These are phyloP conservation scores for Neoaliturus tenellus DNA, from an alignment of 2,888 invertebrate genomes.

Conservation along the genomic window DNA sequence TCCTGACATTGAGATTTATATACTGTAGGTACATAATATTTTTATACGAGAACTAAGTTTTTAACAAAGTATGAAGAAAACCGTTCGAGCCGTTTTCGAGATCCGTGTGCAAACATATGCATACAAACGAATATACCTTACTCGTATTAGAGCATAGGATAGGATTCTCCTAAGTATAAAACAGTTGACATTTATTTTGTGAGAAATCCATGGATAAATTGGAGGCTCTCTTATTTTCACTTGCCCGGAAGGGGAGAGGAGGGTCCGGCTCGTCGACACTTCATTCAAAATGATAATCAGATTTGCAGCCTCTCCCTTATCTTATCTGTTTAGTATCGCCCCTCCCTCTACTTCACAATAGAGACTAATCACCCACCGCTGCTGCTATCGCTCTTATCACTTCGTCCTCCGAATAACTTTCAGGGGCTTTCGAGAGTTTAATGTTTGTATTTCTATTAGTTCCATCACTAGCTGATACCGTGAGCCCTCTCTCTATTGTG, in stretches of 20 bases:
- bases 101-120: no score
- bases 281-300: slow-evolving; percentile 43
- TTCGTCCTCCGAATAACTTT: not conserved
- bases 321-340: slow-evolving; percentile 14
- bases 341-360: not conserved
- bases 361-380: not conserved
- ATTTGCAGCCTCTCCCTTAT: slow-evolving; percentile 3
- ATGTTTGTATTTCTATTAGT: slow-evolving; percentile 37
- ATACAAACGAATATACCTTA: no score
- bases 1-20: no score
- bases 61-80: no score
- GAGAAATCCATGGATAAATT: no score
- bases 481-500: slow-evolving; percentile 1
- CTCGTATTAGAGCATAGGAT: no score
- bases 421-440: not conserved
- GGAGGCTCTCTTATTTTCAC: no score
- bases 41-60: no score
- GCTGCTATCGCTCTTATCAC: not conserved
- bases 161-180: no score
- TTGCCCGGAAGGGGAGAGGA: not conserved
- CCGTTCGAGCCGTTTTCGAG: no score
- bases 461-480: slow-evolving; percentile 1
- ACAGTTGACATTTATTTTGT: no score
- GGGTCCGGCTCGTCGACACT: slow-evolving; percentile 30
- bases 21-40: no score